These are phyloP conservation scores for Lepidochrysops patricia DNA, from an alignment of 2,888 invertebrate genomes.

Conservation along the genomic window DNA sequence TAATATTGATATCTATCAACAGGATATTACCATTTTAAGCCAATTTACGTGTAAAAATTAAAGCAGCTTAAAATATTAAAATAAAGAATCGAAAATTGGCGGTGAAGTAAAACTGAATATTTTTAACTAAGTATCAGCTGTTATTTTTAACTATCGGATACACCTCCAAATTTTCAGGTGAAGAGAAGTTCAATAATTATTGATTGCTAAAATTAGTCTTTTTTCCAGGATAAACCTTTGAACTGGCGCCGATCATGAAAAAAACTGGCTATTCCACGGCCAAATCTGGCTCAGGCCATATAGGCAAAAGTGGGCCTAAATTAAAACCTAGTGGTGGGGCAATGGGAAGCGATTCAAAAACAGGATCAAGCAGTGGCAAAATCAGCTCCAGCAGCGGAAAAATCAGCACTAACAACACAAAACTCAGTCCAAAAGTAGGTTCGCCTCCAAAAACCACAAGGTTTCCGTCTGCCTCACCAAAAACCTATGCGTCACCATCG, in stretches of 20 bases:
- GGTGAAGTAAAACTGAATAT: no score
- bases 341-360: constrained; percentile 18
- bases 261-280: constrained; percentile 28
- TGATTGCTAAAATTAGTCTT: no score
- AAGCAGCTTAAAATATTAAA: no score
- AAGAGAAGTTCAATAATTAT: no score
- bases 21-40: no score
- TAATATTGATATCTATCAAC: no score
- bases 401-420: constrained; percentile 16
- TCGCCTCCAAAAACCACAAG: constrained; percentile 20
- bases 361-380: constrained; percentile 15
- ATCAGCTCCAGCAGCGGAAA: constrained; percentile 17
- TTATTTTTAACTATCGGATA: no score
- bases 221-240: not conserved
- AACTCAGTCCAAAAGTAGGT: constrained; percentile 15
- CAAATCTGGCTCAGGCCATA: constrained; percentile 31
- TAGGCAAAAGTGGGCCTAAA: constrained; percentile 37
- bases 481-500: constrained; percentile 35
- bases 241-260: constrained; percentile 42
- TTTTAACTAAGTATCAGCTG: no score
- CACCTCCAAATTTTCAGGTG: no score
- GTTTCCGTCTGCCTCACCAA: constrained; percentile 24
- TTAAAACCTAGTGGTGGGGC: not conserved
- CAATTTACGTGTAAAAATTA: no score
- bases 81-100: no score